Base-by-base conservation (phyloP, 2,888 invertebrate genomes). In the Drosophila recens region DNA sequence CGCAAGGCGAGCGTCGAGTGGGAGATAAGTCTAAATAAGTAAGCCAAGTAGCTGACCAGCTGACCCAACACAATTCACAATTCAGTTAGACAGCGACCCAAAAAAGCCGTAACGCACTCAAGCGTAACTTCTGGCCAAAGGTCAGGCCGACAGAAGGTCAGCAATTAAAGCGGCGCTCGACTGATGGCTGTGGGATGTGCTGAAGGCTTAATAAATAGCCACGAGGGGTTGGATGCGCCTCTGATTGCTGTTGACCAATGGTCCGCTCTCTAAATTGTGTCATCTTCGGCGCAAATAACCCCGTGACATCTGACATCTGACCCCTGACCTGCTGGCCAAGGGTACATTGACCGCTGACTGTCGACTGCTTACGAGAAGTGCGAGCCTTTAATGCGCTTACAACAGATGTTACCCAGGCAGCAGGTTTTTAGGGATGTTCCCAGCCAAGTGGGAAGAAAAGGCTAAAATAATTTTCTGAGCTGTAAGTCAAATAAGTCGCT, bases 381-480 rank as follows among this genome's bases (percentile, higher is more conserved):
- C 45, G 74, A 73, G 65, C 72, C 74, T 59, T 87, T 85, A 85
- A 85, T 87, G 85, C 89, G 79, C 79, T 70, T 71, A 79, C 53
- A 88, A 72, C 85, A 85, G 85, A 87, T 85, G 85, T 88, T 88
- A 70, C 46, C 46, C 20, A 52, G 56, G 65, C 62, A 72, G 56
- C 63, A 61, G 62, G 65, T 66, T 69, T 69, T 66, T 33, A 49
- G 74, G 79, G 66, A 63, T 63, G 67, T 43, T 42, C 15, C 27
- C 5, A 10, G 10, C 15, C 4, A 33, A 27, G 38, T n/a, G 42
- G 3, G 58, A 46, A 54, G 20, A 5, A 38, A 67, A 58, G 48
- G 63, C 52, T 46, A 51, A 76, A 63, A 66, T 43, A 68, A 78
- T 66, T 73, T 69, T 46, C 45, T 17, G 23, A 62, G 56, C 65